phyloP scores from a whole-genome alignment of 1,140 invertebrate species.

The Heliothis virescens region DNA sequence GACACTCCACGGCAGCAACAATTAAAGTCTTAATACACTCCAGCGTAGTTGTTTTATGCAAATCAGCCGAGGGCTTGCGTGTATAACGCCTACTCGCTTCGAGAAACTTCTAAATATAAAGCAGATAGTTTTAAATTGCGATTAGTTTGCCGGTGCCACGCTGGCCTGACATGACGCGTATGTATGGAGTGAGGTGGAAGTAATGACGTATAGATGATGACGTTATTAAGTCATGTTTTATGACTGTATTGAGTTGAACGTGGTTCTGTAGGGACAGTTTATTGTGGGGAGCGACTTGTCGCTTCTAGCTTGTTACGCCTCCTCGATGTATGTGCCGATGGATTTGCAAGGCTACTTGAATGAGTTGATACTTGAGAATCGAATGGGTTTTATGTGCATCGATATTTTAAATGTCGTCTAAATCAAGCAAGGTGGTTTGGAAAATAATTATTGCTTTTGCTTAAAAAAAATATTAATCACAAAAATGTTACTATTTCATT shows the following conservation, averaged over 20 bases:
- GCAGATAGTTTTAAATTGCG: conserved; percentile 61
- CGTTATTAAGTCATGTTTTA: conserved; percentile 34
- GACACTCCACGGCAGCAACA: conserved; percentile 68
- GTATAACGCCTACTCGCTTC: conserved; percentile 75
- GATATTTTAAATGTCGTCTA: no score
- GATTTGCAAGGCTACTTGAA: not conserved
- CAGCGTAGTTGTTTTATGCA: conserved; percentile 84
- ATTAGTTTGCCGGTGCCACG: conserved; percentile 54
- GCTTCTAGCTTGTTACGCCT: conserved; percentile 12
- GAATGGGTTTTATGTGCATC: not conserved
- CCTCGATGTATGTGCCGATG: conserved; percentile 5
- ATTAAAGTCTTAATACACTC: conserved; percentile 83
- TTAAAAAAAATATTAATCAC: no score
- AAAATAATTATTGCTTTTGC: no score
- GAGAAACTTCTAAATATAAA: conserved; percentile 66
- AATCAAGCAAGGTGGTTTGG: no score
- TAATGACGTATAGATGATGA: conserved; percentile 30
- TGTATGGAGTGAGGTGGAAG: conserved; percentile 20
- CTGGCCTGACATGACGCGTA: conserved; percentile 42
- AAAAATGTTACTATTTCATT: no score
- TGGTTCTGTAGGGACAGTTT: not conserved
- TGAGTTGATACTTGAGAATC: no score
- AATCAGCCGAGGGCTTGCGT: conserved; percentile 75
- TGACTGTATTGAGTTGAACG: conserved; percentile 1
- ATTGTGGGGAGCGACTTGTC: not conserved